Conservation (phyloP, 2,797 vertebrate genomes). For the Melanotaenia maccullochi region DNA sequence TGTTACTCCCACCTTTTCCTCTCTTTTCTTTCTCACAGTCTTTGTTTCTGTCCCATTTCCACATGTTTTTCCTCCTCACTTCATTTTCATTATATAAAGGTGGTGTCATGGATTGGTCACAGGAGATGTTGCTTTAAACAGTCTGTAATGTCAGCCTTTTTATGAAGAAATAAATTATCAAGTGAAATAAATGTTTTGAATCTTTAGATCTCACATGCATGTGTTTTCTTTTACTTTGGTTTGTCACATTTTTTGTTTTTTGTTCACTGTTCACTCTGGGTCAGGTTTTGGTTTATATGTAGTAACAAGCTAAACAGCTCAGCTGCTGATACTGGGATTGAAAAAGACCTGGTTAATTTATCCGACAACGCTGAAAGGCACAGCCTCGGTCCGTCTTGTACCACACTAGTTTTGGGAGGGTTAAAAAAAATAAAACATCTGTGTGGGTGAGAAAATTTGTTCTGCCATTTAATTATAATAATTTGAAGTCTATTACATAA, state of each 20-base stretch:
- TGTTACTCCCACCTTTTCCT: conserved; percentile 42
- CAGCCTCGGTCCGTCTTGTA: conserved; percentile 2
- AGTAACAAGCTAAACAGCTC: conserved; percentile 56
- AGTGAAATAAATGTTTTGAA: conserved; percentile 83
- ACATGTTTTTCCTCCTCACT: conserved; percentile 60
- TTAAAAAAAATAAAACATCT: neutral
- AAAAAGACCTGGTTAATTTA: conserved; percentile 38
- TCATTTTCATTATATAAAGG: conserved; percentile 62
- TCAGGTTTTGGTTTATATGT: conserved; percentile 36
- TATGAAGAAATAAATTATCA: conserved; percentile 86
- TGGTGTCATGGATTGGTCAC: conserved; percentile 68
- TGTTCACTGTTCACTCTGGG: conserved; percentile 50
- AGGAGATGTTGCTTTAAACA: conserved; percentile 69
- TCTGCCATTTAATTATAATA: neutral
- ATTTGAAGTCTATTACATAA: conserved; percentile 1
- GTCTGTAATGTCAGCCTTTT: conserved; percentile 85
- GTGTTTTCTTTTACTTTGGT: conserved; percentile 77
- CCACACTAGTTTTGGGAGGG: neutral
- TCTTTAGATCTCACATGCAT: conserved; percentile 84
- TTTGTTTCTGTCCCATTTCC: conserved; percentile 66
- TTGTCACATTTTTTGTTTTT: conserved; percentile 60
- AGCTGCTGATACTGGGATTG: conserved; percentile 51
- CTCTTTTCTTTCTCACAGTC: conserved; percentile 57
- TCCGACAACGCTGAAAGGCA: conserved; percentile 10
- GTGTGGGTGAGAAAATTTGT: neutral